These are phyloP conservation scores for Microcebus tavaratra DNA, from an alignment of 2,113 vertebrate genomes.

Conservation along the genomic window DNA sequence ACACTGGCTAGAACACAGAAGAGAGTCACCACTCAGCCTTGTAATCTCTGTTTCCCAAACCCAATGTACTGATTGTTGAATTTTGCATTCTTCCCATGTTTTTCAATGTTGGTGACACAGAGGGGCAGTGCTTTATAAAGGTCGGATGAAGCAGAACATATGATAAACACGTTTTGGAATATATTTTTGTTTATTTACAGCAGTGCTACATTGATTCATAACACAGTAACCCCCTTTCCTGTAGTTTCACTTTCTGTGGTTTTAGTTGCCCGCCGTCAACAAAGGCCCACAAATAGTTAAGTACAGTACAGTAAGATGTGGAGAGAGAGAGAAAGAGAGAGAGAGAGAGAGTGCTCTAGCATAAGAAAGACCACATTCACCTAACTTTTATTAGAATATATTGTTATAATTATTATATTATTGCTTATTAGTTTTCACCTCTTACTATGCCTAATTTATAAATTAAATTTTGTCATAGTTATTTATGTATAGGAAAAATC, in stretches of 20 bases:
- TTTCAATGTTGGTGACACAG: neutral
- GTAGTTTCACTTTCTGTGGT: neutral
- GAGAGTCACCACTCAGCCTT: neutral
- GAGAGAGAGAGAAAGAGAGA: neutral
- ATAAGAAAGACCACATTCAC: neutral
- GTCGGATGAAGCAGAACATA: neutral
- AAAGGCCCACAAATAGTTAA: neutral
- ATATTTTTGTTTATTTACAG: neutral
- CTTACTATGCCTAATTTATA: neutral
- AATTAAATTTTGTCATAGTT: neutral
- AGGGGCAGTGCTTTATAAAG: neutral
- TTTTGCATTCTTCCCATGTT: neutral
- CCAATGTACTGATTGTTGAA: neutral
- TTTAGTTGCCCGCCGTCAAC: neutral
- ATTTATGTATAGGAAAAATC: neutral
- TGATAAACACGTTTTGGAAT: neutral
- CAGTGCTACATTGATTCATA: neutral
- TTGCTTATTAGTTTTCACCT: neutral
- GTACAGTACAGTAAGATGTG: neutral
- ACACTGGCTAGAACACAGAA: neutral
- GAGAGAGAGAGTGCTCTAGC: neutral
- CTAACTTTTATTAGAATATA: neutral
- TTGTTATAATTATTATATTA: neutral
- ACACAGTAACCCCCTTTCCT: neutral
- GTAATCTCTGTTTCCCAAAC: neutral